Base-by-base conservation (phyloP, 2,888 invertebrate species). In the Glomeris marginata region DNA sequence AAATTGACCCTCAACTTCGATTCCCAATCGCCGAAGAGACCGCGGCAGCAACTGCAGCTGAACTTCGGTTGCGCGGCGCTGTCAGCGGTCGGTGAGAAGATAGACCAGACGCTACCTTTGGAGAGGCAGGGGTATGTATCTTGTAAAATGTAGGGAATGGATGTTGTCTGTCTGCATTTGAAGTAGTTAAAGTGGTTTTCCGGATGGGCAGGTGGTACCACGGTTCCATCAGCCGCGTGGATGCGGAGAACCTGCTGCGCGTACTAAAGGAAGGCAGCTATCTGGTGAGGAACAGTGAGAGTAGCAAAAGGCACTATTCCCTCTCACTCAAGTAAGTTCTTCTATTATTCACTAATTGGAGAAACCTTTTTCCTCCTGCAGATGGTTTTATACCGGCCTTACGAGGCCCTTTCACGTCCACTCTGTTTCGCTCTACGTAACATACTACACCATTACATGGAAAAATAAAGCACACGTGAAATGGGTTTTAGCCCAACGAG, bases 261-360 rank as follows among this genome's bases (percentile, higher is more conserved):
- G 76, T 84, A 49, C 76, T 86, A 46, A 75, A 78, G 57, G 92
- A 94, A 71, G 94, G 94, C 55, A 90, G 88, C 62, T 95, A 91
- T 69, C 74, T 95, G 60, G 91, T 95, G 51, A 75, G 95, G 59
- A 87, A 88, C 66, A 91, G 91, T 66, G 91, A 94, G 69, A 88
- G 90, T 50, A 84, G 86, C 45, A 84, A 85, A 66, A 83, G 85
- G 64, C 91, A 92, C 69, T 94, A 87, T 68, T 92, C 92, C 13
- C 74, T 94, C 51, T 91, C 92, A 58, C 74, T 94, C 59, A 94
- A 94, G 94, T 94, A 74, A 78, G 84, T 76, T 16, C 44, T 22
- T 40, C 41, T 54, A 46, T 22, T 38, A 47, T 49, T 16, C 34
- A 40, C 35, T 28, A 34, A 21, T 16, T 22, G 45, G 34, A 33